Conservation (phyloP, 2,113 vertebrate species). For the Sminthopsis crassicaudata region DNA sequence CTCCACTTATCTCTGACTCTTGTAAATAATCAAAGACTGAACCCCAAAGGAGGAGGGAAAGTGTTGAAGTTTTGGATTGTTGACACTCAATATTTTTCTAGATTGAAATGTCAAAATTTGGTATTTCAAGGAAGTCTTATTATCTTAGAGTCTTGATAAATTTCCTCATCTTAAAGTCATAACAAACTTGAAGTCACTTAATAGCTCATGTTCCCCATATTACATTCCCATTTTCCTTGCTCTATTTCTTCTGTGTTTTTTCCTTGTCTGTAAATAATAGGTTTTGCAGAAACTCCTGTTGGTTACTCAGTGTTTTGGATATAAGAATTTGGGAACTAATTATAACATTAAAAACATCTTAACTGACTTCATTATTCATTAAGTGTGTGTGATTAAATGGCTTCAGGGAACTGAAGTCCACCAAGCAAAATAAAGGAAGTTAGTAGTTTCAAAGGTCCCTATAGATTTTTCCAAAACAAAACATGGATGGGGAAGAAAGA, state of each 20-base stretch:
- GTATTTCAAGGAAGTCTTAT: constrained; percentile 49
- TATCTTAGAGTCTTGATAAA: constrained; percentile 56
- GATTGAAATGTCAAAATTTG: neutral
- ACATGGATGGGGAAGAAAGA: constrained; percentile 4
- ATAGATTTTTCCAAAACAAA: neutral
- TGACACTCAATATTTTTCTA: constrained; percentile 3
- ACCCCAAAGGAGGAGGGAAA: constrained; percentile 35
- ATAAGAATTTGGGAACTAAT: constrained; percentile 51
- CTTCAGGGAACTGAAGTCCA: neutral
- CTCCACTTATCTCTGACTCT: constrained; percentile 6
- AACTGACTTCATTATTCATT: constrained; percentile 43
- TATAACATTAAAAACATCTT: constrained; percentile 29
- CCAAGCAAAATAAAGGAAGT: constrained; percentile 12
- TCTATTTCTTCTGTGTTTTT: constrained; percentile 39
- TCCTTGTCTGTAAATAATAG: constrained; percentile 41
- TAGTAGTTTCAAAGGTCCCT: neutral
- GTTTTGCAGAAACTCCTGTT: constrained; percentile 43
- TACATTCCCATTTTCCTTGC: constrained; percentile 65
- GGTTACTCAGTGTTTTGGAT: constrained; percentile 31
- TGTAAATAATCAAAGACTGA: neutral
- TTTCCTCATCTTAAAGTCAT: constrained; percentile 50
- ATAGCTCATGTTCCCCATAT: constrained; percentile 19
- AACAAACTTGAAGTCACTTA: constrained; percentile 59
- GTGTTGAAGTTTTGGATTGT: neutral
- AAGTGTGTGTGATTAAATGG: constrained; percentile 1